Conservation (phyloP, 2,888 invertebrate species). For the Eristalis intricaria region DNA sequence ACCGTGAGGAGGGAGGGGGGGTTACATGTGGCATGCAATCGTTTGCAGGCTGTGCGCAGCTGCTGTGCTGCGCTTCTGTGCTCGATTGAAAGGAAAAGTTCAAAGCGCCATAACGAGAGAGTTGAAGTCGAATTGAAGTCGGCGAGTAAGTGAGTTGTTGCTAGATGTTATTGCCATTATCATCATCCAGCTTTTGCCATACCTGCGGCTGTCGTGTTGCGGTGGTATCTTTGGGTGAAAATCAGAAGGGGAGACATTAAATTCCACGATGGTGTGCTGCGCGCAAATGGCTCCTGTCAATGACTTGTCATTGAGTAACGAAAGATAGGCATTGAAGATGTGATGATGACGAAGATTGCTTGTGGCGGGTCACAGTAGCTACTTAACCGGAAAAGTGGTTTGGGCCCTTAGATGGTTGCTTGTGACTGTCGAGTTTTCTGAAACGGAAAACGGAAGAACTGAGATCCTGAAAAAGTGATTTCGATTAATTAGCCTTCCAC, state of each 20-base stretch:
- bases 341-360: slow-evolving; percentile 38
- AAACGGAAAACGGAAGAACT: neutral
- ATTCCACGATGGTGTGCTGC: slow-evolving; percentile 11
- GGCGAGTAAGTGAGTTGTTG: slow-evolving; percentile 27
- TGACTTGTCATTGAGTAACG: slow-evolving; percentile 71
- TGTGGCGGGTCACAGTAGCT: slow-evolving; percentile 38
- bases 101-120: slow-evolving; percentile 54
- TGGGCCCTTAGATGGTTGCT: slow-evolving; percentile 48
- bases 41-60: slow-evolving; percentile 12
- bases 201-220: slow-evolving; percentile 6
- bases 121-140: slow-evolving; percentile 18
- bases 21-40: slow-evolving; percentile 52
- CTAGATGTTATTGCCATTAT: slow-evolving; percentile 58
- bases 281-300: slow-evolving; percentile 64
- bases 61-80: slow-evolving; percentile 14
- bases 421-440: neutral
- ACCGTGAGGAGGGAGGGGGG: no score
- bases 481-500: neutral
- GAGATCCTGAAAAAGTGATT: neutral
- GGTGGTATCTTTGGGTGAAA: slow-evolving; percentile 30
- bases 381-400: slow-evolving; percentile 61
- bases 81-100: slow-evolving; percentile 67
- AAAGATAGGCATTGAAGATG: slow-evolving; percentile 57
- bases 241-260: slow-evolving; percentile 31
- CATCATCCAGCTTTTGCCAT: slow-evolving; percentile 58